phyloP scores from a whole-genome alignment of 2,888 invertebrate species.

The Artemia sp. region DNA sequence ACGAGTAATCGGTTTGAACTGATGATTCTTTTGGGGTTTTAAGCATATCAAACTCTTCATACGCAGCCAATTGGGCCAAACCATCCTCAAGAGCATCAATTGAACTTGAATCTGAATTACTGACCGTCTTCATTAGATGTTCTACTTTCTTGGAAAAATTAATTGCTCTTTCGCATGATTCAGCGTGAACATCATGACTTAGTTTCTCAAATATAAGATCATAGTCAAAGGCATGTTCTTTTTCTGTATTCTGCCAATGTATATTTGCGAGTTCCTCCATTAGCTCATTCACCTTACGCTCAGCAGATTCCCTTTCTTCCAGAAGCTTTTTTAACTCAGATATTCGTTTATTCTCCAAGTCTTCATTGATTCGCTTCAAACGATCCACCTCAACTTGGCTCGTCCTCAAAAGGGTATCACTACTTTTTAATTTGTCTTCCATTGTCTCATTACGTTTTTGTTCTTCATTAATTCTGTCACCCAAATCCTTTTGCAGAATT shows the following conservation, averaged over 20 bases:
- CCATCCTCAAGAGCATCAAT: slow-evolving; percentile 7
- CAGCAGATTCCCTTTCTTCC: slow-evolving; percentile 13
- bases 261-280: not conserved
- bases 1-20: not conserved
- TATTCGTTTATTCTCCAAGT: not conserved
- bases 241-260: not conserved
- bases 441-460: not conserved
- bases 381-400: not conserved
- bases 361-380: slow-evolving; percentile 13
- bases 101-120: slow-evolving; percentile 5
- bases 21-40: not conserved
- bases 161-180: not conserved
- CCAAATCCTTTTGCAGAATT: not conserved
- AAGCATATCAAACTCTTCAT: slow-evolving; percentile 1
- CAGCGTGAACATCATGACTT: not conserved
- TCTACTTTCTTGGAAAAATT: not conserved
- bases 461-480: no score
- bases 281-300: not conserved
- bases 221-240: not conserved
- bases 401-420: not conserved
- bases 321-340: not conserved
- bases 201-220: slow-evolving; percentile 6
- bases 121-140: not conserved
- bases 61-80: slow-evolving; percentile 5
- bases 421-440: not conserved